Evolutionary conservation across 2,888 invertebrate species (phyloP), one percentile per base, ranked within the genome.

Genomic region (Mimas tiliae): DNA sequence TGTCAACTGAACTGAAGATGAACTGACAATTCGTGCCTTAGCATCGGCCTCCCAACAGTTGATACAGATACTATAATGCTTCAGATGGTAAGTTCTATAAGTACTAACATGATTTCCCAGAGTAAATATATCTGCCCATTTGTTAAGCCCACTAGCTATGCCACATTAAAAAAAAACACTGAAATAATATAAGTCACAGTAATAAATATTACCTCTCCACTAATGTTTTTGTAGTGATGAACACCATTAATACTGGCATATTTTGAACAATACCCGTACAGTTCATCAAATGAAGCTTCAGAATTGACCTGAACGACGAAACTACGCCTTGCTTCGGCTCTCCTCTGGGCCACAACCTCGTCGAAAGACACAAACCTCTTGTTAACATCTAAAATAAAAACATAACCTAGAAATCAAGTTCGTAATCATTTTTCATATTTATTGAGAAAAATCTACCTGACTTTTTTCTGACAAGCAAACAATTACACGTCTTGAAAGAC

Each of bases 271-370:
- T 97, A 96, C 4, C 94, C 89, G 81, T 95, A 94, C 65, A 97
- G 88, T 85, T 97, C 96, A 62, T 84, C 85, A 76, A 94, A 95
- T 0, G 96, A 96, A 62, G 95, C 94, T 65, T 95, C 94, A 0
- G 97, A 96, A 77, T 96, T 95, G 0, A 97, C 96, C 90, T 97
- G 97, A 6, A 98, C 95, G 45, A 97, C 87, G 66, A 97, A 90
- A 86, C 96, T 97, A 68, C 95, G 94, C 64, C 87, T 89, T 0
- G 97, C 97, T 84, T 97, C 95, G 2, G 86, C 82, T 81, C 95
- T 94, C 72, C 96, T 94, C 33, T 87, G 86, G 50, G 89, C 85
- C 55, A 96, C 87, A 71, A 95, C 86, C 68, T 95, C 94, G 68
- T 96, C 94, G 85, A 96, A 95, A 7, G 87, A 81, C 50, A 81